Percentiles rank a stretch among this genome's conserved stretches.
phyloP scores from a whole-genome alignment of 2,797 vertebrate species.

The Myotis daubentonii region DNA sequence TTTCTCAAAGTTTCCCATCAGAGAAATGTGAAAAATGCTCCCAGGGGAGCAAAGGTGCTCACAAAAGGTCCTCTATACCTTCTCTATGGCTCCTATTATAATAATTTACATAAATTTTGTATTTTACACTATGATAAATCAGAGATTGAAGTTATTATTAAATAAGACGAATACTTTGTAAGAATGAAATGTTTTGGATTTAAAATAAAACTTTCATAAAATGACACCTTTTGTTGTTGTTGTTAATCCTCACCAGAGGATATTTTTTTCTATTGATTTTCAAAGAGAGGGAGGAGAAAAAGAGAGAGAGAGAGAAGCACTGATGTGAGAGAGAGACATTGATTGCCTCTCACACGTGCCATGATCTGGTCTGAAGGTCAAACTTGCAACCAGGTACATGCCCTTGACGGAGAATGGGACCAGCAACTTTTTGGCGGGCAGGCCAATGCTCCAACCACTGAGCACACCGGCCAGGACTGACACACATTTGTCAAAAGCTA shows the following conservation, averaged over 20 bases:
- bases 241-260: no score
- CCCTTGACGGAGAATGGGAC: no score
- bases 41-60: neutral
- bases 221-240: neutral
- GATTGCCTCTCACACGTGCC: no score
- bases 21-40: neutral
- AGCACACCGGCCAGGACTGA: no score
- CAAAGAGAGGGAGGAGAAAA: no score
- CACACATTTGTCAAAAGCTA: neutral
- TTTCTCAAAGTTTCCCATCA: neutral
- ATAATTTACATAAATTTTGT: neutral
- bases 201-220: conserved; percentile 23
- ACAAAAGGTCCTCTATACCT: neutral
- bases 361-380: no score
- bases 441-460: no score
- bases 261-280: no score
- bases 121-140: neutral
- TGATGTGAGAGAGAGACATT: no score
- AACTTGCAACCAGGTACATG: no score
- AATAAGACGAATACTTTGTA: conserved; percentile 25
- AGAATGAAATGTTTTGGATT: conserved; percentile 2
- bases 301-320: no score
- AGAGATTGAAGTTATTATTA: neutral
- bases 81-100: neutral
- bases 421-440: no score